Base-by-base conservation (phyloP, 1,140 invertebrate genomes). In the Heliconius melpomene region DNA sequence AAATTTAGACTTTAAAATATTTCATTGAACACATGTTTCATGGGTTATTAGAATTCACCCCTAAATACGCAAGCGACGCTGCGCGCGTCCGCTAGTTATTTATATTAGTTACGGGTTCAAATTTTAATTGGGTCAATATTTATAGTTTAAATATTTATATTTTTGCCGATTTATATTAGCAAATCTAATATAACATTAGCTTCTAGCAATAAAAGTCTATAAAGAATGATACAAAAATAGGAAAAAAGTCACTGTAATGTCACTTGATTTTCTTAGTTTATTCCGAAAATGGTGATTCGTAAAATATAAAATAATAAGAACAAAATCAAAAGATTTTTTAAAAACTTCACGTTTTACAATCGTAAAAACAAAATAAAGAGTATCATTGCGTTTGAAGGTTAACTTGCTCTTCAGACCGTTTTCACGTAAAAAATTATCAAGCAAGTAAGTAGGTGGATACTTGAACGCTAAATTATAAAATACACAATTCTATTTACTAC, bases 311-410 rank as follows among this genome's bases (percentile, higher is more conserved):
- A 26, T 52, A 23, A 23, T 60, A 60, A n/a, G n/a, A 60, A 60
- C 1, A 60, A n/a, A 26, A 9, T 66, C 11, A 29, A 66, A 7
- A 23, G 13, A 66, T 13, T 29, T 66, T 66, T 8, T 60, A 11
- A 60, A 29, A 66, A 66, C 9, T 66, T 66, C 26, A 7, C 60
- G 23, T 66, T 66, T 60, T 66, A 29, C 60, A 16, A 66, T 66
- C 60, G 60, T 66, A 66, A 66, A 66, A 29, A 29, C 60, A 66
- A 66, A 66, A 66, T 66, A 29, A 66, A 66, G 60, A 66, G 60
- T 66, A 66, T 66, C 60, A 66, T 16, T 66, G 60, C 60, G 26
- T 66, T 66, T 66, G 23, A 66, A 66, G 60, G 60, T 66, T 29
- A 66, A 66, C 26, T 66, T 11, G 60, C 26, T 66, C 16, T 66